Evolutionary conservation across 2,888 invertebrate genomes (phyloP).

Genomic region (Tanytarsus gracilentus): DNA sequence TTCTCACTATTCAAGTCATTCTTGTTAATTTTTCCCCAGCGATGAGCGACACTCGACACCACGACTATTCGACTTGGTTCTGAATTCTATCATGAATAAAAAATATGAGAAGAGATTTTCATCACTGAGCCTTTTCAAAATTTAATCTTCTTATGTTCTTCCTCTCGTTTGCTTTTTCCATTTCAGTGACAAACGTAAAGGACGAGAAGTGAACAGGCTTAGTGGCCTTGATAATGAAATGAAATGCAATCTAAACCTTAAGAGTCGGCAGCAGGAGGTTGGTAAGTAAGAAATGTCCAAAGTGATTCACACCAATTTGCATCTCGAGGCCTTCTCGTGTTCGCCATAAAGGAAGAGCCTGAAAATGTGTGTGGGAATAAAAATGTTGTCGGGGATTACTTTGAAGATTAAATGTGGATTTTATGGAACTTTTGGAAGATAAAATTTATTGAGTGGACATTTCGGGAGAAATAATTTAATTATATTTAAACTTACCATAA

Average conservation of each 20-base stretch:
- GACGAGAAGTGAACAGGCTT: constrained; percentile 1
- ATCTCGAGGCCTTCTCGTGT: constrained; percentile 66
- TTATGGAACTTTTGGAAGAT: background rate
- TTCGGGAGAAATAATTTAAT: background rate
- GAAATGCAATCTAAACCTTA: constrained; percentile 45
- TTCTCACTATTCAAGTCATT: constrained; percentile 60
- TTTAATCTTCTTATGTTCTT: background rate
- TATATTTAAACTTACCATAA: constrained; percentile 52
- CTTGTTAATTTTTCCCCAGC: constrained; percentile 53
- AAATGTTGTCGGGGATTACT: background rate
- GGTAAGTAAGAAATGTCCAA: constrained; percentile 73
- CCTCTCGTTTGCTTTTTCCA: background rate
- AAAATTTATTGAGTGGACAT: background rate
- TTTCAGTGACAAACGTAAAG: background rate
- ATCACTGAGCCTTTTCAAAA: background rate
- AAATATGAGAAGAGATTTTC: background rate
- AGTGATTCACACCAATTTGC: constrained; percentile 72
- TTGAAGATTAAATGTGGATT: background rate
- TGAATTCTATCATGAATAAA: constrained; percentile 43
- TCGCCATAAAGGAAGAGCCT: background rate
- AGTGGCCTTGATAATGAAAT: background rate
- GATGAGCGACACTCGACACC: constrained; percentile 58
- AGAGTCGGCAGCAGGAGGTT: constrained; percentile 59
- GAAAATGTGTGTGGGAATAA: background rate
- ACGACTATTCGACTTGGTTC: constrained; percentile 62